Base-by-base conservation (phyloP, 2,888 invertebrate species). In the Lampropteryx suffumata region DNA sequence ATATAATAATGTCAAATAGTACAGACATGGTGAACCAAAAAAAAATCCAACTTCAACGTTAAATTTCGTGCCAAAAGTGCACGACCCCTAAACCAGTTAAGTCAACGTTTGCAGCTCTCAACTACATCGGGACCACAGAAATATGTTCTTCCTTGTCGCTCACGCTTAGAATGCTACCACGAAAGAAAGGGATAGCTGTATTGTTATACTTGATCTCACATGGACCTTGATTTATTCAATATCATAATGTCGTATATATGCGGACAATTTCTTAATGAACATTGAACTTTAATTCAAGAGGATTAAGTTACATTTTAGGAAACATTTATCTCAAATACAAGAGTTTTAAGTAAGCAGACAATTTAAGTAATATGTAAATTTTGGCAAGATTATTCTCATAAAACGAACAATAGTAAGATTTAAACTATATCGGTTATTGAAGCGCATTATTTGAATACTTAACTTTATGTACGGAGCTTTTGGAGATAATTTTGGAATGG, bases 11-110 rank as follows among this genome's bases (percentile, higher is more conserved):
- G n/a, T n/a, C n/a, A n/a, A n/a, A n/a, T n/a, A n/a, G n/a, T n/a
- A n/a, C n/a, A n/a, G n/a, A n/a, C n/a, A n/a, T n/a, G n/a, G n/a
- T n/a, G n/a, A n/a, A n/a, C n/a, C n/a, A n/a, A 17, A 17, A 3
- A 17, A 17, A 17, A 28, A 7, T 26, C 3, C n/a, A 40, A 33
- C 36, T 33, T 33, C 4, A 9, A 27, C 14, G 12, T 37, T 21
- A 32, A 12, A 5, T 45, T 36, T 35, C n/a, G 36, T 36, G 57
- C 64, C 71, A 76, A 79, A 57, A 64, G 84, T 87, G 78, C 53
- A 43, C 50, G 48, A 72, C 69, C 59, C 55, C 82, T 24, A 79
- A 86, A 89, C 86, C 83, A 82, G 87, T 88, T 85, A 80, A 86
- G 80, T 86, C 84, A 81, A 82, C 79, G 76, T 79, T 80, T 77